Conservation (phyloP, 2,113 vertebrate species). For the Scomber colias region DNA sequence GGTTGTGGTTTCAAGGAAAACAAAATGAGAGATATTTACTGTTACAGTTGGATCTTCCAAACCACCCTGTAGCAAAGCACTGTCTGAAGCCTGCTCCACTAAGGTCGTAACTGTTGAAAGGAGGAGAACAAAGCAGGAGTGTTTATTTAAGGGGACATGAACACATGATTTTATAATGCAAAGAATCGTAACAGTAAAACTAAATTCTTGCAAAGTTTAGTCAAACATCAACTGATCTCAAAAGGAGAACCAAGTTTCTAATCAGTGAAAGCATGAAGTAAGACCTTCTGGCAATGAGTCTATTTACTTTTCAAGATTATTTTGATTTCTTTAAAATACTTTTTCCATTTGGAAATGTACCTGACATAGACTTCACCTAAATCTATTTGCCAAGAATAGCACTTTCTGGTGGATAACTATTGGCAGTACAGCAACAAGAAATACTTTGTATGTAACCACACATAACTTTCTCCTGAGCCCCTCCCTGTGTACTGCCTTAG, state of each 20-base stretch:
- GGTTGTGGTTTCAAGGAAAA: background rate
- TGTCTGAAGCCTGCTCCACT: slow-evolving; percentile 45
- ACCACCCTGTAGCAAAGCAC: slow-evolving; percentile 70
- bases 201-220: slow-evolving; percentile 6
- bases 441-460: background rate
- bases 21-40: slow-evolving; percentile 60
- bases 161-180: background rate
- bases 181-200: background rate
- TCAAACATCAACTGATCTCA: background rate
- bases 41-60: slow-evolving; percentile 28
- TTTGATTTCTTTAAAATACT: background rate
- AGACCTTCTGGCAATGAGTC: background rate
- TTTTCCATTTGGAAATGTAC: background rate
- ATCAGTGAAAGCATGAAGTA: slow-evolving; percentile 24
- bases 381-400: background rate
- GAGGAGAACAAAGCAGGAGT: background rate
- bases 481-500: background rate
- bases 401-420: background rate
- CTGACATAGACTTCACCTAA: background rate
- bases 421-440: background rate
- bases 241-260: slow-evolving; percentile 1
- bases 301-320: background rate
- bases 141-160: slow-evolving; percentile 2
- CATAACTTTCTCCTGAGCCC: background rate
- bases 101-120: slow-evolving; percentile 65